Percentiles rank a stretch among this genome's conserved stretches.
phyloP scores from a whole-genome alignment of 2,113 vertebrate species.

The Herpetotheres cachinnans region DNA sequence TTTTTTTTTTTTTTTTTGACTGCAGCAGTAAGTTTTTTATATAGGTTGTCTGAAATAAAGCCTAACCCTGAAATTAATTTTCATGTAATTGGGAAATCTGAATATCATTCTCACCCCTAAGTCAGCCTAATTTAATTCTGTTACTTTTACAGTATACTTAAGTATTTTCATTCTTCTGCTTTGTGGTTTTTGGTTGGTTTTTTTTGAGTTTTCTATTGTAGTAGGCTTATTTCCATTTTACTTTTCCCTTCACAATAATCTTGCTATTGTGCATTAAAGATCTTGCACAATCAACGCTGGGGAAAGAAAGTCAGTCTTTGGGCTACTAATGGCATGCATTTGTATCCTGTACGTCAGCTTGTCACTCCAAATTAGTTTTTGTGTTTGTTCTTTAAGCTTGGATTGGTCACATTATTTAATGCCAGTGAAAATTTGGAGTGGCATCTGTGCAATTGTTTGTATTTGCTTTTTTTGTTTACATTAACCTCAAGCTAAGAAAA shows the following conservation, averaged over 20 bases:
- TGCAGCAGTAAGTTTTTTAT: not conserved
- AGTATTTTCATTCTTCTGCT: not conserved
- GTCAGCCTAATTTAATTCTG: not conserved
- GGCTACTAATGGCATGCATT: not conserved
- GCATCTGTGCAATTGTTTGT: not conserved
- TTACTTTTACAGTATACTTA: not conserved
- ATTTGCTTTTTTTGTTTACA: not conserved
- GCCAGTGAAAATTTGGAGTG: not conserved
- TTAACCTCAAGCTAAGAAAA: not conserved
- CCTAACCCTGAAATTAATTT: not conserved
- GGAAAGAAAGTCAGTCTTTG: not conserved
- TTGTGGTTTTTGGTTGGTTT: too few species aligned
- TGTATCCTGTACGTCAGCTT: not conserved
- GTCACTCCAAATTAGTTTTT: not conserved
- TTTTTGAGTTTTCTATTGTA: not conserved
- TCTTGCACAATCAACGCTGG: rapidly evolving
- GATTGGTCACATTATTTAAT: not conserved
- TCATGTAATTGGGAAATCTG: not conserved
- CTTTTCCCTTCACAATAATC: not conserved
- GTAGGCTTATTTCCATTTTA: not conserved
- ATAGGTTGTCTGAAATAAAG: not conserved
- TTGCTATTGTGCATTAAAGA: not conserved
- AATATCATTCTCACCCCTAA: not conserved
- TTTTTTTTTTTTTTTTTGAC: not conserved
- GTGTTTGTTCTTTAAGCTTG: not conserved